Percentiles rank a stretch among this genome's conserved stretches.
phyloP scores from a whole-genome alignment of 2,888 invertebrate genomes.

The Hofmannophila pseudospretella region DNA sequence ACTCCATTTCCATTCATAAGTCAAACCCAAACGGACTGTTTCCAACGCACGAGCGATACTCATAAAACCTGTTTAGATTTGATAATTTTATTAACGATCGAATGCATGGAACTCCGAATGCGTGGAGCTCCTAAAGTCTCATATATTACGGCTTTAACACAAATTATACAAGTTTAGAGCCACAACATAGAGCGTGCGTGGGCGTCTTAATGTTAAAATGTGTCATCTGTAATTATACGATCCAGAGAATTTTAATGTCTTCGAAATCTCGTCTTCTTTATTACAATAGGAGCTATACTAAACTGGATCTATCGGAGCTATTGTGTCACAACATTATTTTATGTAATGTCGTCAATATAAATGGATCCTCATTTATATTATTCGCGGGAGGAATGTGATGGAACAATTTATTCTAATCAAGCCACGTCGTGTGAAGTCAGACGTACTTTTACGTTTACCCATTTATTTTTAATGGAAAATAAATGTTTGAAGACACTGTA shows the following conservation, averaged over 20 bases:
- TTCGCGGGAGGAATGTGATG: slow-evolving; percentile 21
- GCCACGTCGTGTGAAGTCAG: neutral
- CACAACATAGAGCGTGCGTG: slow-evolving; percentile 71
- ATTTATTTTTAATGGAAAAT: no score
- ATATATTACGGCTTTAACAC: slow-evolving; percentile 77
- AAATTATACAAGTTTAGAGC: slow-evolving; percentile 75
- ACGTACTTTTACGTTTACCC: neutral
- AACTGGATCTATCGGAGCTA: slow-evolving; percentile 56
- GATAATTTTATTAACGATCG: slow-evolving; percentile 78
- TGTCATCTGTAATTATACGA: slow-evolving; percentile 76
- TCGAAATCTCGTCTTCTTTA: slow-evolving; percentile 71
- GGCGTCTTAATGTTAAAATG: slow-evolving; percentile 73
- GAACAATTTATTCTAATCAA: slow-evolving; percentile 14
- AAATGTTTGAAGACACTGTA: no score
- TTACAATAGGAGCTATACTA: slow-evolving; percentile 63
- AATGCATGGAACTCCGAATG: slow-evolving; percentile 62
- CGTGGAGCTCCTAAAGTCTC: slow-evolving; percentile 66
- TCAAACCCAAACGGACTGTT: slow-evolving; percentile 53
- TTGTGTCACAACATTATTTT: slow-evolving; percentile 59
- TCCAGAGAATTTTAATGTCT: slow-evolving; percentile 73
- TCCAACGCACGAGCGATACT: slow-evolving; percentile 63
- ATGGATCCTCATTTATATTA: slow-evolving; percentile 9
- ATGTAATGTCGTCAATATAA: slow-evolving; percentile 32
- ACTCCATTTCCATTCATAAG: slow-evolving; percentile 76
- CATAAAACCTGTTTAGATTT: slow-evolving; percentile 76